These are phyloP conservation scores for Cyprinodon diabolis DNA, from an alignment of 2,797 vertebrate species.

Conservation along the genomic window DNA sequence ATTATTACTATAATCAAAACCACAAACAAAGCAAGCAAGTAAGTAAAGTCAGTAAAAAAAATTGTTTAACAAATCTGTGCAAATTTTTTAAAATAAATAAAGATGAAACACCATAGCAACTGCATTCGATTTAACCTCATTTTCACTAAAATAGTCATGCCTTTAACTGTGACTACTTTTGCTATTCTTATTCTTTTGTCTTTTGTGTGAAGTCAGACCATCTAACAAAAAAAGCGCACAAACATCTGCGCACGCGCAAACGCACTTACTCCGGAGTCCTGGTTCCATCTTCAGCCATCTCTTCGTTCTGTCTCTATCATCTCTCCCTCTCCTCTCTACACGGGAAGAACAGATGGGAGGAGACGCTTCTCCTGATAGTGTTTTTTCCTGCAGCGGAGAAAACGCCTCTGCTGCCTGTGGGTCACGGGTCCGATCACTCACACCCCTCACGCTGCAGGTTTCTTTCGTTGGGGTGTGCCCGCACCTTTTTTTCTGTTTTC, in stretches of 20 bases:
- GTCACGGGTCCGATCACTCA: constrained; percentile 38
- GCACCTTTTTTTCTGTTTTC: constrained; percentile 10
- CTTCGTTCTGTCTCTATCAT: constrained; percentile 31
- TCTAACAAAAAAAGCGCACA: constrained; percentile 21
- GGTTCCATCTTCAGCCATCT: constrained; percentile 59
- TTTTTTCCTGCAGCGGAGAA: constrained; percentile 57
- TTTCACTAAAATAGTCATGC: background rate
- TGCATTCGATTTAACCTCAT: background rate
- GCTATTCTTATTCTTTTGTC: constrained; percentile 1
- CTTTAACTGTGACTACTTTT: background rate
- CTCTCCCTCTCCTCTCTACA: constrained; percentile 30
- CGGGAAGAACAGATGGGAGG: constrained; percentile 66
- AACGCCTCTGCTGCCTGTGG: constrained; percentile 25
- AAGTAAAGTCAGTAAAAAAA: too few relatives aligned
- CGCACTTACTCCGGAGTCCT: constrained; percentile 49
- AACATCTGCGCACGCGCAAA: constrained; percentile 36
- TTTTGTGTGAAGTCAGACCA: constrained; percentile 1
- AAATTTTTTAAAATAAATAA: too few relatives aligned
- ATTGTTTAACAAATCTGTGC: too few relatives aligned
- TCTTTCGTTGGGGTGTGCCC: constrained; percentile 16
- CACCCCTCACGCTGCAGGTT: constrained; percentile 29
- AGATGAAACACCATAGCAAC: constrained; percentile 51
- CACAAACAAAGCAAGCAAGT: background rate
- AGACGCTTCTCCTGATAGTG: constrained; percentile 62
- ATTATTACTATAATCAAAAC: background rate